Evolutionary conservation across 2,113 vertebrate species (phyloP).

Genomic region (Greenwoodochromis staneri): DNA sequence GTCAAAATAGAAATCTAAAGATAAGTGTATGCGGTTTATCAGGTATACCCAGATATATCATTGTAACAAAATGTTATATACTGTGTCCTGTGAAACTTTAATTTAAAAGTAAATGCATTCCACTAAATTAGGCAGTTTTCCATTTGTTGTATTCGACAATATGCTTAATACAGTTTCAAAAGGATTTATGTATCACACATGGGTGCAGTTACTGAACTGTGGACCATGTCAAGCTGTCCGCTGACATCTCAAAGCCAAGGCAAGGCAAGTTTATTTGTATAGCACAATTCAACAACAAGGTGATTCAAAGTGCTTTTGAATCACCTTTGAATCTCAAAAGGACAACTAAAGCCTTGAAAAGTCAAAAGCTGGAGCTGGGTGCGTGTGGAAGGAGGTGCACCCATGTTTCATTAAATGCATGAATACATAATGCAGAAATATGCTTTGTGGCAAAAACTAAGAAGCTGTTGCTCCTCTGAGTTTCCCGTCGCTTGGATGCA

Average conservation of each 20-base stretch:
- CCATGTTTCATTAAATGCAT: neutral
- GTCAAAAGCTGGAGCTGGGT: neutral
- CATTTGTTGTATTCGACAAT: neutral
- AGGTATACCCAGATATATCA: neutral
- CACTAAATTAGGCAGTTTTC: neutral
- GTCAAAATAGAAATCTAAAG: neutral
- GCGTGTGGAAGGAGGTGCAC: neutral
- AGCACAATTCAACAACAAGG: no score
- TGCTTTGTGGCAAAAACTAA: neutral
- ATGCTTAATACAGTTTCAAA: neutral
- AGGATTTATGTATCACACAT: neutral
- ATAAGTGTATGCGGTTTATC: accelerated
- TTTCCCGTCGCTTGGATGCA: neutral
- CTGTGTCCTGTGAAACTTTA: neutral
- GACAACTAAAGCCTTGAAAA: neutral
- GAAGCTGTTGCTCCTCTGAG: neutral
- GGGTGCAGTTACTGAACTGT: neutral
- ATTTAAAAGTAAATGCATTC: neutral
- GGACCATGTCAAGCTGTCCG: neutral
- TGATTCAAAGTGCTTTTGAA: no score
- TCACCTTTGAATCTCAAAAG: neutral
- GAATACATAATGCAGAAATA: neutral
- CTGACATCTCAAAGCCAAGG: neutral
- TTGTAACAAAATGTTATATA: neutral
- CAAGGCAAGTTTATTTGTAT: no score